Percentiles rank a stretch among this genome's conserved stretches.
phyloP scores from a whole-genome alignment of 2,113 vertebrate species.

The Perca fluviatilis region DNA sequence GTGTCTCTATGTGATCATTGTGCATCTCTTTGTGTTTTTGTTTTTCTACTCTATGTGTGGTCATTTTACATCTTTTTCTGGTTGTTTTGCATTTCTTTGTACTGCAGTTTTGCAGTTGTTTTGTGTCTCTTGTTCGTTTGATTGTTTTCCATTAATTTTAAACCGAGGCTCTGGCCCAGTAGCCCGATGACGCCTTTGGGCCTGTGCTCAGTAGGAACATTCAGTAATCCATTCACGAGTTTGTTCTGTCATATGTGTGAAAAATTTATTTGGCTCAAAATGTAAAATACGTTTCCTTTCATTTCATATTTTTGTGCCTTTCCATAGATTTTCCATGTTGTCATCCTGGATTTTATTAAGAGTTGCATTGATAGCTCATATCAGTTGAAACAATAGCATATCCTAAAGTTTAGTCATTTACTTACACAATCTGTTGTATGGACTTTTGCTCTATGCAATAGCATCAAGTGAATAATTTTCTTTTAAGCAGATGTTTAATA shows the following conservation, averaged over 20 bases:
- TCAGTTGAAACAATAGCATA: background rate
- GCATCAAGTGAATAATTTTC: slow-evolving; percentile 28
- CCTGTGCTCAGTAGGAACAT: background rate
- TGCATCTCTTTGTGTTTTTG: background rate
- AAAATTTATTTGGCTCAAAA: background rate
- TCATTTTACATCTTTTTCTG: background rate
- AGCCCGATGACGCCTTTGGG: background rate
- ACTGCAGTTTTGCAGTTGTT: background rate
- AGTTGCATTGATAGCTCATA: background rate
- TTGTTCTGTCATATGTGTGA: no score
- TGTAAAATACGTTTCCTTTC: background rate
- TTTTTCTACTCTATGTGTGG: background rate
- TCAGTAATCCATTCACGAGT: no score
- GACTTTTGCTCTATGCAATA: slow-evolving; percentile 21
- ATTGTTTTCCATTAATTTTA: background rate
- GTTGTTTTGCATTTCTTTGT: background rate
- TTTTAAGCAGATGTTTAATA: background rate
- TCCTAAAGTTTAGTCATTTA: slow-evolving; percentile 24
- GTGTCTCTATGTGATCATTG: background rate
- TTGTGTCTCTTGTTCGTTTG: background rate
- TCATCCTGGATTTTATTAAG: background rate
- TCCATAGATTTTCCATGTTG: background rate
- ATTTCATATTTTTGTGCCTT: background rate
- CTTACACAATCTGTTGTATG: slow-evolving; percentile 4
- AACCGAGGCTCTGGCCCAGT: background rate